Conservation (phyloP, 2,888 invertebrate genomes). For the Halocaridina rubra region DNA sequence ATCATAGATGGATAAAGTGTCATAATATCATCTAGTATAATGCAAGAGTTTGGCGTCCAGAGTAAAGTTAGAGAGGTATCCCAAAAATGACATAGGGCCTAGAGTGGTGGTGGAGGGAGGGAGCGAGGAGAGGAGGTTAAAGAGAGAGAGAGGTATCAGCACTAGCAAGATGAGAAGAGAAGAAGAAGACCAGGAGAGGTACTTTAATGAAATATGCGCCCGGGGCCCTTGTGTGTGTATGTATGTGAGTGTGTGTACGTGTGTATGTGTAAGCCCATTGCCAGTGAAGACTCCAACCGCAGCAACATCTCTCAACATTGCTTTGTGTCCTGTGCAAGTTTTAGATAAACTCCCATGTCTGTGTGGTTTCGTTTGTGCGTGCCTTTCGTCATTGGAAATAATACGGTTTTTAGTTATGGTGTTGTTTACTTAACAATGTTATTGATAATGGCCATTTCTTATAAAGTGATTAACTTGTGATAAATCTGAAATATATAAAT, state of each 20-base stretch:
- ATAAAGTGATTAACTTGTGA: too few relatives aligned
- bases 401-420: neutral
- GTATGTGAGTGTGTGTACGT: neutral
- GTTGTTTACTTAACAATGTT: too few relatives aligned
- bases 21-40: too few relatives aligned
- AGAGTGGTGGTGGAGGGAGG: neutral
- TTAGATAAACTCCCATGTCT: neutral
- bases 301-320: slow-evolving; percentile 48
- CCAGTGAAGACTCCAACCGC: slow-evolving; percentile 35
- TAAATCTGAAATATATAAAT: too few relatives aligned
- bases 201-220: slow-evolving; percentile 58
- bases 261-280: neutral
- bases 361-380: neutral
- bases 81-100: neutral
- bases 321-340: slow-evolving; percentile 55
- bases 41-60: neutral
- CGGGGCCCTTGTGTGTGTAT: slow-evolving; percentile 12
- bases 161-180: slow-evolving; percentile 45
- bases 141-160: too few relatives aligned
- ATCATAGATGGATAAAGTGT: neutral
- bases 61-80: neutral
- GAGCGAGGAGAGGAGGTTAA: slow-evolving; percentile 9
- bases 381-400: neutral
- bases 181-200: slow-evolving; percentile 38
- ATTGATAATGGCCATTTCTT: too few relatives aligned